Conservation (phyloP, 2,888 invertebrate genomes). For the Anaspis maculata region DNA sequence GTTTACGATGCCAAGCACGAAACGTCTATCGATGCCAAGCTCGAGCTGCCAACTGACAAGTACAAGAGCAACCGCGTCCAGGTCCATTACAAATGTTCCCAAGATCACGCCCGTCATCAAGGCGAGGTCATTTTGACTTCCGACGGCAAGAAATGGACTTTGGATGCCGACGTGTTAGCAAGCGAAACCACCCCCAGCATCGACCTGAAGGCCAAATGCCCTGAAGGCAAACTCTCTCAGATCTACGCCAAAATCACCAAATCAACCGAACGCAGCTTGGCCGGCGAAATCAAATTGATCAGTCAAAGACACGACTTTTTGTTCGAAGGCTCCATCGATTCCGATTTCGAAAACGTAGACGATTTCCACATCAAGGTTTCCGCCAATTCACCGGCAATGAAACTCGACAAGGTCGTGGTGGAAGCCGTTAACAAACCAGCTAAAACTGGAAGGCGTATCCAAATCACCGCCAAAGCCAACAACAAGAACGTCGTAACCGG, state of each 20-base stretch:
- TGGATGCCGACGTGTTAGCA: slow-evolving; percentile 47
- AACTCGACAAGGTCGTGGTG: slow-evolving; percentile 55
- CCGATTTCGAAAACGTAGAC: slow-evolving; percentile 52
- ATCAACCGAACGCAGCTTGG: slow-evolving; percentile 51
- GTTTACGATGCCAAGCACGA: slow-evolving; percentile 30
- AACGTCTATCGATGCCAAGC: slow-evolving; percentile 40
- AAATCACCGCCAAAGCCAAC: slow-evolving; percentile 54
- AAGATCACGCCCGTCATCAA: slow-evolving; percentile 28
- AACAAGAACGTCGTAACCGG: slow-evolving; percentile 62
- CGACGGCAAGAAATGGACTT: slow-evolving; percentile 51
- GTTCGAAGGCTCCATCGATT: slow-evolving; percentile 48
- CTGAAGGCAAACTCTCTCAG: slow-evolving; percentile 41
- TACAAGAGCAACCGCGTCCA: slow-evolving; percentile 45
- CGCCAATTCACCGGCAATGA: slow-evolving; percentile 56
- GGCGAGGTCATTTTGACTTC: slow-evolving; percentile 44
- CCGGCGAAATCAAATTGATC: slow-evolving; percentile 44
- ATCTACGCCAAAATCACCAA: slow-evolving; percentile 41
- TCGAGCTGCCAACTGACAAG: slow-evolving; percentile 44
- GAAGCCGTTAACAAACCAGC: slow-evolving; percentile 54
- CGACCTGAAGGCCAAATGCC: slow-evolving; percentile 49
- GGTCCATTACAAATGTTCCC: slow-evolving; percentile 40
- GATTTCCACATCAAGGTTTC: slow-evolving; percentile 54
- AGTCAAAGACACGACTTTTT: slow-evolving; percentile 39
- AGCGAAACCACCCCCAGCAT: slow-evolving; percentile 49
- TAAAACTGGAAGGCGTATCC: slow-evolving; percentile 53